Evolutionary conservation across 2,113 vertebrate genomes (phyloP).

Genomic region (Poeciliopsis occidentalis): DNA sequence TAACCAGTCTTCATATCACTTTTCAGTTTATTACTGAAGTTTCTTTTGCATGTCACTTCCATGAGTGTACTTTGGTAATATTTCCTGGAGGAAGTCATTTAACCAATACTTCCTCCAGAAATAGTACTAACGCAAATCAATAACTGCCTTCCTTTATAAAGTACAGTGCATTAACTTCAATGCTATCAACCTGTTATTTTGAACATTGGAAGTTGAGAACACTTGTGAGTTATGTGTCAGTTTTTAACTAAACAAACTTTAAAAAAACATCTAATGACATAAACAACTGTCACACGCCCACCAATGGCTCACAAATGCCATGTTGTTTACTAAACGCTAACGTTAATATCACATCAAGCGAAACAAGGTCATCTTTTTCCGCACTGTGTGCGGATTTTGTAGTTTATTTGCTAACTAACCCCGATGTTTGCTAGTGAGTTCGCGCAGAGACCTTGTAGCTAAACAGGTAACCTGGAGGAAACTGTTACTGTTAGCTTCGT

Average conservation of each 20-base stretch:
- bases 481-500: slow-evolving; percentile 32
- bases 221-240: neutral
- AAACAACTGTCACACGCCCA: neutral
- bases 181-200: neutral
- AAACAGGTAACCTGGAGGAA: slow-evolving; percentile 5
- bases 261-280: neutral
- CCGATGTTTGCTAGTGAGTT: neutral
- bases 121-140: neutral
- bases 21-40: neutral
- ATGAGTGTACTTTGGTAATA: neutral
- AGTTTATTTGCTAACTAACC: neutral
- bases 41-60: neutral
- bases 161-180: neutral
- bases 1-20: too few relatives aligned
- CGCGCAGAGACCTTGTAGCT: neutral
- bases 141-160: neutral
- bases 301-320: neutral
- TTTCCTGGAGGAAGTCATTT: neutral
- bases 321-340: neutral
- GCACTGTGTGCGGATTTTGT: too few relatives aligned
- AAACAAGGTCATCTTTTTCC: neutral
- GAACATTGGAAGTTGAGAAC: neutral
- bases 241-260: neutral
- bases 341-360: neutral
- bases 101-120: too few relatives aligned